Evolutionary conservation across 2,888 invertebrate genomes (phyloP), one percentile per base, ranked within the genome.

Genomic region (Himalopsyche anomala): DNA sequence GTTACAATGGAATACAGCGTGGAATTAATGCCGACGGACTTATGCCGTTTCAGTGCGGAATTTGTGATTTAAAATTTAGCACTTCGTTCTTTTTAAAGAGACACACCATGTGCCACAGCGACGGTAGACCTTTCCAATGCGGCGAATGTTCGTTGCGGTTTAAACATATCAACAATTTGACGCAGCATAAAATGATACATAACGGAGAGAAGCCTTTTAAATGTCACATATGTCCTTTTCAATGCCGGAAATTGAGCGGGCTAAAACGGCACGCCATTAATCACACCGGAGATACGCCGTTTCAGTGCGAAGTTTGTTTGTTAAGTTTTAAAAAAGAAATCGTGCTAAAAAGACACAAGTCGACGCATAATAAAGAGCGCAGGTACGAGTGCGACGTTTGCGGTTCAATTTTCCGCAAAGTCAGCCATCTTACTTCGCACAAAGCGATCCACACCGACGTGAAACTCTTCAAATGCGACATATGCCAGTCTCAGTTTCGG

Each of bases 131-230:
- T 11, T 69, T 19, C 28, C 69, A 69, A 28, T 69, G 69, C 11
- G 28, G 28, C 28, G 69, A 28, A 5, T 69, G 69, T 11, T 28
- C 36, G 28, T 11, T 69, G 12, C 28, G 69, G 11, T 69, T 69
- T 9, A 69, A 69, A 11, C 28, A 69, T 28, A 19, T 69, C 8
- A 69, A 69, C 9, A 69, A 69, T 69, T 11, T 69, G n/a, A 69
- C 69, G 11, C 69, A 69, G 28, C 69, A 69, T 28, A 69, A 69
- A 28, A 69, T 69, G 69, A 69, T 69, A 8, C 69, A 69, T 9
- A 69, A 69, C 28, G 28, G 28, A 11, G 28, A 19, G 11, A 69
- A 69, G 11, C 69, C 69, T n/a, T 69, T 28, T 28, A 69, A 69
- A 11, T 69, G 69, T 28, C 2, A 19, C 6, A 17, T 69, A 9